phyloP scores from a whole-genome alignment of 2,888 invertebrate species.

The Melinopterus prodromus region DNA sequence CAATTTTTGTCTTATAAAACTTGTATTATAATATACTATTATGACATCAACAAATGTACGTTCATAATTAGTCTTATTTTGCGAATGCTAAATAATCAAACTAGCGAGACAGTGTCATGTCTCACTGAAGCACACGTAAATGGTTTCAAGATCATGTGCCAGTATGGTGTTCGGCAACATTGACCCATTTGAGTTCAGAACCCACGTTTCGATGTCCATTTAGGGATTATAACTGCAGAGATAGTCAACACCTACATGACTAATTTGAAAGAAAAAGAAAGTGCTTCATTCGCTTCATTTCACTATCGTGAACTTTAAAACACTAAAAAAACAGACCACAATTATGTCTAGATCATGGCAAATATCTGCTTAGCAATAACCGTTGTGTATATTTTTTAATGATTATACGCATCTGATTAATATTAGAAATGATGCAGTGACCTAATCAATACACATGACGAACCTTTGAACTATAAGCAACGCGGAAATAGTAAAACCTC shows the following conservation, averaged over 20 bases:
- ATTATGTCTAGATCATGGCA: neutral
- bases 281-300: neutral
- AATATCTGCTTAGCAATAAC: neutral
- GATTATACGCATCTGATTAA: neutral
- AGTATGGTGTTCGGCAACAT: neutral
- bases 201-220: neutral
- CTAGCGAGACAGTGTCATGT: neutral
- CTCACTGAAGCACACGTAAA: neutral
- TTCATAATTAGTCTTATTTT: neutral
- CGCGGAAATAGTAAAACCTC: neutral
- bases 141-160: neutral
- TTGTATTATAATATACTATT: too few species aligned
- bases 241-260: slow-evolving; percentile 4
- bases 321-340: neutral
- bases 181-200: neutral
- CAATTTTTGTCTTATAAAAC: too few species aligned
- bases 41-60: too few species aligned
- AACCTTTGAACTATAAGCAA: neutral
- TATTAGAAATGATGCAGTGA: neutral
- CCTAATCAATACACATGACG: neutral
- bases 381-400: neutral
- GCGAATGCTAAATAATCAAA: neutral
- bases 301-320: neutral
- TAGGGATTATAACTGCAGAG: slow-evolving; percentile 4
- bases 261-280: neutral